Evolutionary conservation across 2,888 invertebrate species (phyloP).

Genomic region (Escarpia spicata): DNA sequence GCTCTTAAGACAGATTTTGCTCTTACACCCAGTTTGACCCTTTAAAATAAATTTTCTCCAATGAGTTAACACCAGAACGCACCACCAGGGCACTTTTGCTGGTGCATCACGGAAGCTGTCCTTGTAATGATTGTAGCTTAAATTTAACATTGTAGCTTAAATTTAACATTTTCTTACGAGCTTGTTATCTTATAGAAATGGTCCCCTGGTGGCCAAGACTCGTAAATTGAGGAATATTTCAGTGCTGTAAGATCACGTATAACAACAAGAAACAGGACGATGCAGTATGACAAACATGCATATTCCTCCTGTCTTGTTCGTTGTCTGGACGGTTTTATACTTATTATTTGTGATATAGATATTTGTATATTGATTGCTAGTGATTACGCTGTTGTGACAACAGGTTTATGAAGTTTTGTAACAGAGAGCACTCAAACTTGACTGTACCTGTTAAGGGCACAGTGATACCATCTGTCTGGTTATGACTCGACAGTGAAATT

Average conservation of each 20-base stretch:
- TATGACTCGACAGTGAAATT: background rate
- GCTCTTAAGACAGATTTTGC: no score
- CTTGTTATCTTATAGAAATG: no score
- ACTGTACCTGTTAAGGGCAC: background rate
- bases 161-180: no score
- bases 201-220: no score
- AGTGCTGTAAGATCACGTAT: background rate
- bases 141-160: no score
- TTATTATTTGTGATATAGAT: background rate
- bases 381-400: background rate
- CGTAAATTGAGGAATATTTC: no score
- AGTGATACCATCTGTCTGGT: background rate
- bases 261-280: background rate
- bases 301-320: background rate
- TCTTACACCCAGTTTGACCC: no score
- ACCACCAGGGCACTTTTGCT: no score
- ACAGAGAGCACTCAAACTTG: background rate
- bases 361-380: background rate
- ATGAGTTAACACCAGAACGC: no score
- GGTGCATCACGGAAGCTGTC: no score
- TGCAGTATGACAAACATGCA: background rate
- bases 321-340: background rate
- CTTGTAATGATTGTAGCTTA: no score
- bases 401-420: background rate
- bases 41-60: no score